These are phyloP conservation scores for Enteromius anoplus DNA, from an alignment of 2,797 vertebrate genomes.

Conservation along the genomic window DNA sequence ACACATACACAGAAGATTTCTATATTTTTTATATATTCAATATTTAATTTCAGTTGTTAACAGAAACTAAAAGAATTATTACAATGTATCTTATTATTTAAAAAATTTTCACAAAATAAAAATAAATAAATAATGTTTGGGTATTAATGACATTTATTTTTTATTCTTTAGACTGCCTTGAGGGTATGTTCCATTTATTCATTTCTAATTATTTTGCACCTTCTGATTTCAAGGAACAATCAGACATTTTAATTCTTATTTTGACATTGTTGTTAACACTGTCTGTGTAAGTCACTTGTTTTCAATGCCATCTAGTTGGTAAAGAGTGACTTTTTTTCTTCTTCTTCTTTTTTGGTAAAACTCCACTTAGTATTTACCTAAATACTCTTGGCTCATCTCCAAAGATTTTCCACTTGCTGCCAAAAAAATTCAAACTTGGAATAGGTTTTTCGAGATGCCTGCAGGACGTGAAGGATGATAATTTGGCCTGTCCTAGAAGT, in stretches of 20 bases:
- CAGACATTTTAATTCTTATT: neutral
- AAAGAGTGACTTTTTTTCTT: neutral
- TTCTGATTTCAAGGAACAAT: neutral
- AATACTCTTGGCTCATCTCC: constrained; percentile 16
- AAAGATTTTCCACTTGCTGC: constrained; percentile 28
- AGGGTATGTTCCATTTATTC: neutral
- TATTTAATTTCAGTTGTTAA: neutral
- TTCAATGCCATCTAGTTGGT: neutral
- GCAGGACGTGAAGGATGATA: constrained; percentile 57
- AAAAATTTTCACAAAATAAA: neutral
- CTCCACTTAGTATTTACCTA: neutral
- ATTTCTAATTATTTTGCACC: neutral
- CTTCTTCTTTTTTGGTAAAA: neutral
- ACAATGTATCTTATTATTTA: neutral
- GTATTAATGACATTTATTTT: neutral
- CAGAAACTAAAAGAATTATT: neutral
- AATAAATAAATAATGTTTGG: neutral
- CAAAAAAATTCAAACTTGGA: constrained; percentile 57
- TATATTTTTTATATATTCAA: neutral
- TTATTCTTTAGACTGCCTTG: neutral
- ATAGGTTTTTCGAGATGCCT: constrained; percentile 53
- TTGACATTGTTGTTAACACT: neutral
- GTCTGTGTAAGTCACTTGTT: neutral
- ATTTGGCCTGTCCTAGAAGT: constrained; percentile 59
- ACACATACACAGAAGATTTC: neutral